Evolutionary conservation across 1,140 invertebrate species (phyloP).

Genomic region (Trichonephila clavata): DNA sequence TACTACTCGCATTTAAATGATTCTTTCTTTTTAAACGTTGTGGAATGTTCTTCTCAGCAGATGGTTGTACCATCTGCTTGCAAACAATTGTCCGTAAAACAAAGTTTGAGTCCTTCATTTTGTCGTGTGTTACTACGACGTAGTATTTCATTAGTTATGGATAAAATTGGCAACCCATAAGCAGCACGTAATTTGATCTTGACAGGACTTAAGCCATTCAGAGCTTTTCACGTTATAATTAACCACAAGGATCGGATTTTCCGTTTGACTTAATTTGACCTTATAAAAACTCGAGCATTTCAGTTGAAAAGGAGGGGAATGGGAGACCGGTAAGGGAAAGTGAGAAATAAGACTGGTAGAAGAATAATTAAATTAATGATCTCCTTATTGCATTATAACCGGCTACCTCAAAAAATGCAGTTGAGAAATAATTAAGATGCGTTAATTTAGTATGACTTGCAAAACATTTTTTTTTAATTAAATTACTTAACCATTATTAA

Average conservation of each 20-base stretch:
- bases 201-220: neutral
- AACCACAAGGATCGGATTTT: neutral
- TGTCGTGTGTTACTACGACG: neutral
- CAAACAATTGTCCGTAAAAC: neutral
- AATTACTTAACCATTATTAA: too few species aligned
- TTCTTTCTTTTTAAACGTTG: neutral
- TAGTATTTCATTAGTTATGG: neutral
- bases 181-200: neutral
- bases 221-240: neutral
- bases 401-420: too few species aligned
- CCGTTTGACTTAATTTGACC: neutral
- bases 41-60: neutral
- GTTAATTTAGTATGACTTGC: too few species aligned
- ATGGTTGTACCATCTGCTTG: neutral
- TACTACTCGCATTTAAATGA: neutral
- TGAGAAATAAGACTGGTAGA: too few species aligned
- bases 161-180: neutral
- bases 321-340: neutral
- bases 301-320: neutral
- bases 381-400: too few species aligned
- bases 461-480: too few species aligned
- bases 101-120: neutral
- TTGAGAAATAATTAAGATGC: too few species aligned
- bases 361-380: too few species aligned
- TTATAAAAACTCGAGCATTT: neutral